These are phyloP conservation scores for Rhadina sibilatrix DNA, from an alignment of 2,113 vertebrate species.

Conservation along the genomic window DNA sequence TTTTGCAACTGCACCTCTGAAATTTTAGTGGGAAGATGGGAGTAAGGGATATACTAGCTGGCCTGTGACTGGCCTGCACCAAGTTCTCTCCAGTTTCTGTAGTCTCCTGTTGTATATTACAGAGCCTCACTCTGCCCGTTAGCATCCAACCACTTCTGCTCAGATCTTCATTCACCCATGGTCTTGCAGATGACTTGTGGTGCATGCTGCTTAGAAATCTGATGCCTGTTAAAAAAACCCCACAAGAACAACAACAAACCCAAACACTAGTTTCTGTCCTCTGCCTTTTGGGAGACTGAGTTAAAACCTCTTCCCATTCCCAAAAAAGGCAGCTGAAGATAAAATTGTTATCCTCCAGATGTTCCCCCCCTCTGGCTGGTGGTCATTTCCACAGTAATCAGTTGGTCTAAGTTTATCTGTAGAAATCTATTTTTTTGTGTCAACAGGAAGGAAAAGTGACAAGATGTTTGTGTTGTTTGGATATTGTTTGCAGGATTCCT, in stretches of 20 bases:
- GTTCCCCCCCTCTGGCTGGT: not conserved
- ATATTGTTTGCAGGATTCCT: not conserved
- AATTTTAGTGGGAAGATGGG: not conserved
- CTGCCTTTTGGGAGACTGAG: not conserved
- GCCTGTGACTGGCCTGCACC: not conserved
- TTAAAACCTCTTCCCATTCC: not conserved
- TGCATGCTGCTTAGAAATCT: rapidly evolving
- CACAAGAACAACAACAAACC: too few relatives aligned
- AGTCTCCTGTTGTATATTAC: not conserved
- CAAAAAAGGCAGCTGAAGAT: not conserved
- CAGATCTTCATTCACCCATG: not conserved
- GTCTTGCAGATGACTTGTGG: not conserved
- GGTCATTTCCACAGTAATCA: not conserved
- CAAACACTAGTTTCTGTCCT: not conserved
- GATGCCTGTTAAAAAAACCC: too few relatives aligned
- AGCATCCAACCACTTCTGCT: not conserved
- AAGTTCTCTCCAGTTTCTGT: not conserved
- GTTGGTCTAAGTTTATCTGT: slow-evolving; percentile 5
- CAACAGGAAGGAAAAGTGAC: slow-evolving; percentile 43
- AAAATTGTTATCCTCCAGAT: not conserved
- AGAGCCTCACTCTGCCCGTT: not conserved
- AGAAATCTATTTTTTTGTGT: not conserved
- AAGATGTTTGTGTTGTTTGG: not conserved
- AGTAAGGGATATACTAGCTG: not conserved
- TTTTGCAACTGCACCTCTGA: not conserved